phyloP scores from a whole-genome alignment of 2,888 invertebrate genomes.

The Idaea biselata region DNA sequence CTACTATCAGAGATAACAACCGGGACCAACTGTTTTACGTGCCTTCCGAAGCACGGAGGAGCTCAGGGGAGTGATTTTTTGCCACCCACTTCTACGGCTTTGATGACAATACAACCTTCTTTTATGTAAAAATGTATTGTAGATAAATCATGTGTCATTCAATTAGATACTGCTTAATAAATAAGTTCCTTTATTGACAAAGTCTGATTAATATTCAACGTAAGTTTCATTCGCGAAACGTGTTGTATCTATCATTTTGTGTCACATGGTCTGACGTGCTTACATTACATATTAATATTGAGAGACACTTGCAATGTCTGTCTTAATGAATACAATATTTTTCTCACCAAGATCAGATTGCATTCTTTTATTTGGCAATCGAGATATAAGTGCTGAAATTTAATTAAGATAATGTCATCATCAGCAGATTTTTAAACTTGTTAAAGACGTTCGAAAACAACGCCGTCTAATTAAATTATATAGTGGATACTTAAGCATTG shows the following conservation, averaged over 20 bases:
- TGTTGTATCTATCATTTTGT: conserved; percentile 27
- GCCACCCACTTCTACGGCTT: no score
- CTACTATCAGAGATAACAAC: no score
- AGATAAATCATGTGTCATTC: conserved; percentile 4
- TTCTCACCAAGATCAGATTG: neutral
- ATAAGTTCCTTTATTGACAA: conserved; percentile 22
- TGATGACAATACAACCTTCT: no score
- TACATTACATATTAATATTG: conserved; percentile 8
- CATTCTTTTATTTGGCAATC: neutral
- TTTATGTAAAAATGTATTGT: no score
- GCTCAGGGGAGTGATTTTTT: no score
- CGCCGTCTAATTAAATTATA: neutral
- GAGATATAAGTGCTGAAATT: neutral
- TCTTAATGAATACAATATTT: neutral
- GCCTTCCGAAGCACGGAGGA: no score
- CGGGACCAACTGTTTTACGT: no score
- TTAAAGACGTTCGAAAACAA: neutral
- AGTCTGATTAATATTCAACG: conserved; percentile 36
- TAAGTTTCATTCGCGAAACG: conserved; percentile 23
- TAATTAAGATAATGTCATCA: neutral
- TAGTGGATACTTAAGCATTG: neutral
- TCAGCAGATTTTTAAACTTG: neutral
- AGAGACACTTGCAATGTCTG: neutral
- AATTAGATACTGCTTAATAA: neutral
- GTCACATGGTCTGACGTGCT: conserved; percentile 28